phyloP scores from a whole-genome alignment of 2,797 vertebrate species.

The Alca torda region DNA sequence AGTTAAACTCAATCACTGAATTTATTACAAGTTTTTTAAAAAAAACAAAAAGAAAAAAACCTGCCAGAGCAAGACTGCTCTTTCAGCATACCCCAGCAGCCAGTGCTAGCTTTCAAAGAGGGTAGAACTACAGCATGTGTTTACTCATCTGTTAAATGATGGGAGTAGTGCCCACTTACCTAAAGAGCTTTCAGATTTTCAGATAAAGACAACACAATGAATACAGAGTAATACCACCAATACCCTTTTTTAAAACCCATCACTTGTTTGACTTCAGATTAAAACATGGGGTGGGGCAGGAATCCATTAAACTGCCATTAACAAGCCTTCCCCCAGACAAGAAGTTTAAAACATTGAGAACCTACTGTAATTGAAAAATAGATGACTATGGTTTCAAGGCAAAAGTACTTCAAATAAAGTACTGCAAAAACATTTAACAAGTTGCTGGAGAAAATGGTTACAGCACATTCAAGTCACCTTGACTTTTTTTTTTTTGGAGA shows the following conservation, averaged over 20 bases:
- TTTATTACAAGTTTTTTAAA: not conserved
- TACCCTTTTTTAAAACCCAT: not conserved
- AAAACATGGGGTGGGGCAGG: not conserved
- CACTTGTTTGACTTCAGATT: not conserved
- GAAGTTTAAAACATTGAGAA: not conserved
- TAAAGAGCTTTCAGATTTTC: not conserved
- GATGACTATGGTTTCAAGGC: not conserved
- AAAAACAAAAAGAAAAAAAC: not conserved
- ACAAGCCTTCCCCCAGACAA: not conserved
- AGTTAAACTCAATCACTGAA: not conserved
- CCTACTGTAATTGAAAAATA: not conserved
- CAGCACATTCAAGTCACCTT: not conserved
- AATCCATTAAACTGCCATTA: not conserved
- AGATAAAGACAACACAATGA: not conserved
- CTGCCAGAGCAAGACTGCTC: not conserved
- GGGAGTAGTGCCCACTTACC: not conserved
- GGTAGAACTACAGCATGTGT: not conserved
- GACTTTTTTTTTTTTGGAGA: not conserved
- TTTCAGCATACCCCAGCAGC: not conserved
- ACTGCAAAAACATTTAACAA: not conserved
- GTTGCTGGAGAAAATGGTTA: not conserved
- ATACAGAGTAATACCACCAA: not conserved
- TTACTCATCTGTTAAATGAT: not conserved
- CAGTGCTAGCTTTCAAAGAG: not conserved
- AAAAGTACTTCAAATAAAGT: not conserved